phyloP scores from a whole-genome alignment of 1,140 invertebrate genomes.

The Andrena cerasifolii region DNA sequence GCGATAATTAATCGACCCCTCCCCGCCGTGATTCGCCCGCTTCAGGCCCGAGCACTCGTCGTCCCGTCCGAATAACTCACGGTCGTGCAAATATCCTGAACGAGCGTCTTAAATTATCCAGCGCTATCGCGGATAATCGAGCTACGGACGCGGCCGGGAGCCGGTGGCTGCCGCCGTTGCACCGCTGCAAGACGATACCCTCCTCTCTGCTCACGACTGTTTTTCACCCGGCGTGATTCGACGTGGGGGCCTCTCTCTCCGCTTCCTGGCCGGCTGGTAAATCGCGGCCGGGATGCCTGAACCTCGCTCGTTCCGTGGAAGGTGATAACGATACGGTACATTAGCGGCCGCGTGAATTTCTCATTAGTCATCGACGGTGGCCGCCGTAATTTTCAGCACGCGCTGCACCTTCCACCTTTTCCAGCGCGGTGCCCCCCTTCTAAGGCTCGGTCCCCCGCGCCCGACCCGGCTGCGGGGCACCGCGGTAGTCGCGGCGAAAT shows the following conservation, averaged over 20 bases:
- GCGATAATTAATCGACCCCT: conserved; percentile 21
- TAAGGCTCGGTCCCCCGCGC: no score
- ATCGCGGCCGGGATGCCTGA: conserved; percentile 51
- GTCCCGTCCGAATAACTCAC: not conserved
- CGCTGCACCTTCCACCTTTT: conserved; percentile 19
- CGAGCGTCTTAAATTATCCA: conserved; percentile 27
- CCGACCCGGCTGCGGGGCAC: not conserved
- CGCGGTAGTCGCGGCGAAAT: conserved; percentile 31
- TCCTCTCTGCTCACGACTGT: conserved; percentile 12
- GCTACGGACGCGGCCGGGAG: conserved; percentile 1
- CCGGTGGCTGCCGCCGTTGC: conserved; percentile 21
- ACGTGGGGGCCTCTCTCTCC: not conserved
- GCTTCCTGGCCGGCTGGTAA: conserved; percentile 41
- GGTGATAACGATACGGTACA: conserved; percentile 68
- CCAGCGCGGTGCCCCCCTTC: no score
- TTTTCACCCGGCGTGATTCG: conserved; percentile 36
- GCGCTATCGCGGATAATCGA: conserved; percentile 42
- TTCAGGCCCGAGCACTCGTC: not conserved
- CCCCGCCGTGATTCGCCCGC: not conserved
- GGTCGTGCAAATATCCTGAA: conserved; percentile 23
- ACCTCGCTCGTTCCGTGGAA: conserved; percentile 30
- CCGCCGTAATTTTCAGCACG: conserved; percentile 64
- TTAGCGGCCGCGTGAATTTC: conserved; percentile 65
- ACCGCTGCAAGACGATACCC: conserved; percentile 33
- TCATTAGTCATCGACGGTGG: conserved; percentile 65